Evolutionary conservation across 2,113 vertebrate species (phyloP).

Genomic region (Cnemophilus loriae): DNA sequence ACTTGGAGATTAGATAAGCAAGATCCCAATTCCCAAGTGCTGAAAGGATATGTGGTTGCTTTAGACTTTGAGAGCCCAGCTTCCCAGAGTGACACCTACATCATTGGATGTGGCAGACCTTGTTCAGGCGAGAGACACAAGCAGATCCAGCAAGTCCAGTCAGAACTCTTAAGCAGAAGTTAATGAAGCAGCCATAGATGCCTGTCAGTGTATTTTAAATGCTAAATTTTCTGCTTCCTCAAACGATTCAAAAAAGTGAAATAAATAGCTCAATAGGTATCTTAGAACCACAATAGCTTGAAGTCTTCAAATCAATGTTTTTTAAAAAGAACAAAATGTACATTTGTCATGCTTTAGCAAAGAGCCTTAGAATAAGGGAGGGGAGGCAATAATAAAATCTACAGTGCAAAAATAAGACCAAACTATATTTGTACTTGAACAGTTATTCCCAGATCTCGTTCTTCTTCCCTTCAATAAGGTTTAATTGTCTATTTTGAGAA

Average conservation of each 20-base stretch:
- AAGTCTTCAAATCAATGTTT: background rate
- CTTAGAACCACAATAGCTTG: background rate
- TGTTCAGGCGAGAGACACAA: background rate
- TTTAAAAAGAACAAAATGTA: background rate
- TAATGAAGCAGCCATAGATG: background rate
- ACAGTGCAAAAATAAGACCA: background rate
- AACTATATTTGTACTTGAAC: background rate
- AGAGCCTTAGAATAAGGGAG: background rate
- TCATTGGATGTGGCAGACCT: background rate
- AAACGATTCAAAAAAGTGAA: background rate
- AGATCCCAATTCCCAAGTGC: background rate
- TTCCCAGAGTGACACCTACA: background rate
- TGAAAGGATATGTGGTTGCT: background rate
- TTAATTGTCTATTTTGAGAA: conserved; percentile 16
- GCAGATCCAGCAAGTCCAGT: background rate
- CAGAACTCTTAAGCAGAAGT: background rate
- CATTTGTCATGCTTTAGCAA: background rate
- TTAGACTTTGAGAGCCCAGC: background rate
- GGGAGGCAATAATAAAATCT: background rate
- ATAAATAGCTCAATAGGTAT: background rate
- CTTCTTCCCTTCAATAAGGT: background rate
- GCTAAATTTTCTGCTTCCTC: background rate
- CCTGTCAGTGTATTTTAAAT: background rate
- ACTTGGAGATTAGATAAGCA: background rate
- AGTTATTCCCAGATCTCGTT: background rate